These are phyloP conservation scores for Entosphenus tridentatus DNA, from an alignment of 2,113 vertebrate species.

Conservation along the genomic window DNA sequence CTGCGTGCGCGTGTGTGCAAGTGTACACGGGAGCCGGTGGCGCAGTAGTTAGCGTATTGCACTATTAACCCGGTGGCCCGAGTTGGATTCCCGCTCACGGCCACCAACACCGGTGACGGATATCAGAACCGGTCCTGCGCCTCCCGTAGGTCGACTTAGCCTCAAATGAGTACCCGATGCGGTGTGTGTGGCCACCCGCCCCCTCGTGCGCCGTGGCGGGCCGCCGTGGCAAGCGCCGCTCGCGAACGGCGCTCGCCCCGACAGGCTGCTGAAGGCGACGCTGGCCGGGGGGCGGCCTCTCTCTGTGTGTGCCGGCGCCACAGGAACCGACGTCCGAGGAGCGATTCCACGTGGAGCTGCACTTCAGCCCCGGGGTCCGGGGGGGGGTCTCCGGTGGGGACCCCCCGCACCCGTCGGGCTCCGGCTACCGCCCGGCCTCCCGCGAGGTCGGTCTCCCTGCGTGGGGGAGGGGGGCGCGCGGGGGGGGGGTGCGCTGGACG, in stretches of 20 bases:
- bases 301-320: conserved; percentile 7
- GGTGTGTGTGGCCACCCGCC: background rate
- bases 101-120: too few relatives aligned
- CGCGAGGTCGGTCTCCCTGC: conserved; percentile 28
- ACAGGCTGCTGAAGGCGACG: conserved; percentile 2
- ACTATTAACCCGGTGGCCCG: too few relatives aligned
- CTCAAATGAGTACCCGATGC: background rate
- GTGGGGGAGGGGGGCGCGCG: too few relatives aligned
- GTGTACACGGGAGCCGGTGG: too few relatives aligned
- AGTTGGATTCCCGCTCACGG: too few relatives aligned
- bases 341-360: conserved; percentile 60
- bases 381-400: conserved; percentile 46
- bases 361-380: conserved; percentile 67
- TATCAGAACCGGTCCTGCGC: too few relatives aligned
- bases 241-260: too few relatives aligned
- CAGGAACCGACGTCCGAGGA: conserved; percentile 61
- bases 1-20: too few relatives aligned
- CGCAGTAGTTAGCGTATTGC: too few relatives aligned
- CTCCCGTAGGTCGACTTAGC: too few relatives aligned
- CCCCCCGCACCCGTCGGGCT: conserved; percentile 57
- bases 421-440: conserved; percentile 61
- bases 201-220: background rate
- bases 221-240: background rate
- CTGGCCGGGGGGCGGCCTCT: background rate
- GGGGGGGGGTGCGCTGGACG: too few relatives aligned